Evolutionary conservation across 1,140 invertebrate genomes (phyloP), one percentile per base, ranked within the genome.

Genomic region (Wasmannia auropunctata): DNA sequence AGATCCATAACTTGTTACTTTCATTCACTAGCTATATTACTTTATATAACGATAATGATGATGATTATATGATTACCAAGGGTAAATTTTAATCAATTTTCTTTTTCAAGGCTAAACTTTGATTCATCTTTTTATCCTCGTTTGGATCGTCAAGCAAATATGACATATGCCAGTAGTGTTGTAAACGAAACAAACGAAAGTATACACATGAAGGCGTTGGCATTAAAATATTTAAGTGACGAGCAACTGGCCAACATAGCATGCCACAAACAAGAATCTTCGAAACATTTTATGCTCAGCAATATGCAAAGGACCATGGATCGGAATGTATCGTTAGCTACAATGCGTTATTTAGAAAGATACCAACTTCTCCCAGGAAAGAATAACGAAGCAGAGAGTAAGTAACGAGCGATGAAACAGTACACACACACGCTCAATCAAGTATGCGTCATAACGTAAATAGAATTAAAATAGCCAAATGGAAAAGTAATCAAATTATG

Each of bases 321-420:
- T n/a, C n/a, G n/a, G 49, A 96, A 97, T 58, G 96, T 97, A 94
- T 97, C 96, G 10, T 95, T 97, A 87, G 96, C 96, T 49, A 97
- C 96, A 25, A 95, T 96, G 92, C 96, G 96, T 90, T 97, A 97
- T 90, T 96, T 97, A 95, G 96, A 97, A 91, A 96, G 96, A 90
- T 97, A 97, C 91, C 96, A 96, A 88, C 91, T 97, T 40, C 88
- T 96, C 76, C 95, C 95, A 91, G 95, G 95, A 67, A 88, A 83
- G 58, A 91, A 88, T 79, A 87, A 87, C 46, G 70, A 88, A 67
- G 25, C 31, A 2, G 92, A 91, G 86, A 92, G 94, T 94, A 86
- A 83, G 79, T 65, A 37, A n/a, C 7, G 8, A 11, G 4, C 3
- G 19, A 34, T 67, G 56, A 85, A 11, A 65, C 11, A 46, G n/a